Base-by-base conservation (phyloP, 1,140 invertebrate species). In the Archegozetes longisetosus region DNA sequence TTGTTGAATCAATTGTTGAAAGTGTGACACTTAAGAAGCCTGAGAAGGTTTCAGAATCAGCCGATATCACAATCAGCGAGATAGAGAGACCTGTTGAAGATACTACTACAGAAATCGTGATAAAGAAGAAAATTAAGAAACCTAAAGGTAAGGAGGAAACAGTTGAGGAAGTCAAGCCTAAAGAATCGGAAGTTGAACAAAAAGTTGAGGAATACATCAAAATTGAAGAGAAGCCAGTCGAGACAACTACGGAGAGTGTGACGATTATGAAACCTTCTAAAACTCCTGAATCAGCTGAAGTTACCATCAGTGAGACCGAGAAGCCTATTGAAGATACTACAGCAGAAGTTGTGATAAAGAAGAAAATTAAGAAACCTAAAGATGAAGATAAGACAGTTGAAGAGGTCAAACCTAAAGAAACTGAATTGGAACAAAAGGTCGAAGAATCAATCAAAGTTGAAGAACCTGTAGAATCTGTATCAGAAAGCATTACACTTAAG, bases 151-250 rank as follows among this genome's bases (percentile, higher is more conserved):
- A 63, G 23, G 32, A 67, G 27, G 29, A 57, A 40, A 57, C 29
- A 1, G 40, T 40, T 13, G 59, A 58, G 3, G 60, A 61, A 58
- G 32, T 23, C n/a, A 50, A 29, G 24, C 55, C 56, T 13, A 65
- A 64, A 48, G 64, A 71, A 65, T 64, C 69, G 51, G 64, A 69
- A 26, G 24, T 64, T 47, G 68, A 65, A 63, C 71, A 47, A 71
- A 73, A 60, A 66, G 72, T 49, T 70, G 71, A 27, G 69, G 71
- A 55, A 66, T 82, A 79, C 65, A 84, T 82, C 70, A 68, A 64
- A 24, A 72, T 61, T 2, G 53, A 67, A 63, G 56, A 51, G 24
- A n/a, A 71, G 68, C 22, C 69, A 47, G 64, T 22, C 76, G 70
- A 68, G 66, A 28, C 12, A 46, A 9, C 26, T 6, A 14, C 53